Percentiles rank a stretch among this genome's conserved stretches.
Evolutionary conservation across 2,888 invertebrate species (phyloP).

Genomic region (Rhingia campestris): DNA sequence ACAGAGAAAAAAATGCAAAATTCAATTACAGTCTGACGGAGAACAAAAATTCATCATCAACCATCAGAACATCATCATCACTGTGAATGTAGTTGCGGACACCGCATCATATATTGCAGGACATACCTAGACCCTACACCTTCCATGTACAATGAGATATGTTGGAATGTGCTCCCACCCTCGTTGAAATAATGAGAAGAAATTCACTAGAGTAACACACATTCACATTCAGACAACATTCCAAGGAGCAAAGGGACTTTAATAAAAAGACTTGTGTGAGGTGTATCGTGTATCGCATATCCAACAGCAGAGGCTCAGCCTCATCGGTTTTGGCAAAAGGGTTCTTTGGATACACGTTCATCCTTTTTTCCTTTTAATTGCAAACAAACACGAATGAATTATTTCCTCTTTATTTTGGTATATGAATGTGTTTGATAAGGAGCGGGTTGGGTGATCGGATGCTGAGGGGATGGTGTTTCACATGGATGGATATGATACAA

Average conservation of each 20-base stretch:
- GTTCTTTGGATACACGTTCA: conserved; percentile 1
- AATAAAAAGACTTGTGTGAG: neutral
- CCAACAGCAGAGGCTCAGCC: conserved; percentile 9
- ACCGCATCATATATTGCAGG: neutral
- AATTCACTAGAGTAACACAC: conserved; percentile 38
- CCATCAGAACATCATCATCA: conserved; percentile 54
- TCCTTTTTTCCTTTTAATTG: conserved; percentile 35
- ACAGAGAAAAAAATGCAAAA: conserved; percentile 35
- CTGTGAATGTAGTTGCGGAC: neutral
- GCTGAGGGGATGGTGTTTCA: neutral
- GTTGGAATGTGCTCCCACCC: neutral
- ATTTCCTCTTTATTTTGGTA: conserved; percentile 12
- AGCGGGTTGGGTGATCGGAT: neutral
- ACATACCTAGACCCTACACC: conserved; percentile 10
- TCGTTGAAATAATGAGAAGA: conserved; percentile 41
- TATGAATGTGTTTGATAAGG: conserved; percentile 3
- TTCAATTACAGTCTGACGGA: conserved; percentile 60
- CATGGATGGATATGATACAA: conserved; percentile 13
- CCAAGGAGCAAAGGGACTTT: neutral
- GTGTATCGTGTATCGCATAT: conserved; percentile 11
- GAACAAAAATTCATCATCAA: conserved; percentile 56
- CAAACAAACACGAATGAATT: conserved; percentile 42
- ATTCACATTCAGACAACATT: conserved; percentile 9
- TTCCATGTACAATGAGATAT: neutral
- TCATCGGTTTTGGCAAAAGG: neutral